A percentile compares a stretch with the other conserved stretches of the same genome.
These are phyloP conservation scores for Cataglyphis albicans DNA, from an alignment of 2,888 invertebrate genomes.

Conservation along the genomic window DNA sequence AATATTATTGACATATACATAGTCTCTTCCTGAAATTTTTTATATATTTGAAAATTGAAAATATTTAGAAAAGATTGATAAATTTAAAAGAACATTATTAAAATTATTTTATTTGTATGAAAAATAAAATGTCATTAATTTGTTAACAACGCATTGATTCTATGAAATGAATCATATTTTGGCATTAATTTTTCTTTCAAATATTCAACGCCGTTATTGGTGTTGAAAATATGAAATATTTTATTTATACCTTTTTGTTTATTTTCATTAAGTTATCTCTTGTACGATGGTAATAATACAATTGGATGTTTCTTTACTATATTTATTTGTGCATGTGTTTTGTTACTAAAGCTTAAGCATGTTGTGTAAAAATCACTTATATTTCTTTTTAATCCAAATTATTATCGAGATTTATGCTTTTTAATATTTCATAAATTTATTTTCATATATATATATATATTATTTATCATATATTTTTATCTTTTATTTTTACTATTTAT, in stretches of 20 bases:
- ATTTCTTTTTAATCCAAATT: slow-evolving; percentile 46
- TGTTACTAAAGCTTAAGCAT: slow-evolving; percentile 65
- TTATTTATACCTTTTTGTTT: neutral
- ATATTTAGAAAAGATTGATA: neutral
- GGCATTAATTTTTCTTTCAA: slow-evolving; percentile 14
- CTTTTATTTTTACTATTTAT: neutral
- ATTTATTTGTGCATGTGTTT: slow-evolving; percentile 68
- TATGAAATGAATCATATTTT: slow-evolving; percentile 4
- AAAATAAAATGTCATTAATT: slow-evolving; percentile 18
- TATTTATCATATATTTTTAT: neutral
- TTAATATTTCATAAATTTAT: slow-evolving; percentile 30
- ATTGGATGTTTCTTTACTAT: slow-evolving; percentile 51
- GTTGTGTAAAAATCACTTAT: slow-evolving; percentile 70
- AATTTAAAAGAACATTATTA: neutral
- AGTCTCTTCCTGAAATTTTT: neutral
- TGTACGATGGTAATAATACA: slow-evolving; percentile 26
- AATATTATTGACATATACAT: too few relatives aligned
- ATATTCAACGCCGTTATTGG: slow-evolving; percentile 14
- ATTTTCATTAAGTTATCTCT: slow-evolving; percentile 4
- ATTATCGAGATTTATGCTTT: slow-evolving; percentile 59
- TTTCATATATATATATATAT: neutral
- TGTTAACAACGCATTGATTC: neutral
- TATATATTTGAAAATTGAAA: neutral
- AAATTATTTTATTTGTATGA: slow-evolving; percentile 7
- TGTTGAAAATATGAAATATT: slow-evolving; percentile 20